Base-by-base conservation (phyloP, 2,888 invertebrate species). In the Pyralis farinalis region DNA sequence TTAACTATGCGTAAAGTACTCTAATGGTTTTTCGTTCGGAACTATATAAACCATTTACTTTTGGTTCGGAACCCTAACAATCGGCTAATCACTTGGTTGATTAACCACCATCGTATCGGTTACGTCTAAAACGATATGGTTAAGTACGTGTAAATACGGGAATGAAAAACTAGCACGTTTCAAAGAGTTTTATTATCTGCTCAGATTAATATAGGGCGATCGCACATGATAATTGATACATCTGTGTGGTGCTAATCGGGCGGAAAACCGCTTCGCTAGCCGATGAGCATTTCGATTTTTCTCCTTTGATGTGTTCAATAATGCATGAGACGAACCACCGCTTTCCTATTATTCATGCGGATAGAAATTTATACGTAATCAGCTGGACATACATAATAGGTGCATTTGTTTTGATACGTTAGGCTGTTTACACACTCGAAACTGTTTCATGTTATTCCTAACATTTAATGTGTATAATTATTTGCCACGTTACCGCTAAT, bases 231-330 rank as follows among this genome's bases (percentile, higher is more conserved):
- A 83, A 84, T 84, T 82, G 77, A 82, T 79, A 79, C 73, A 74
- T 71, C 72, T 72, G 64, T 61, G 71, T 70, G 73, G 49, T 52
- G 75, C 62, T 85, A 87, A 86, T 86, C 87, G 79, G 58, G 57
- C 58, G 87, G 85, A 85, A 87, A 87, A 80, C 75, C 79, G 64
- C 74, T 87, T 84, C 78, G 80, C 87, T 77, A 66, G 67, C 69
- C 83, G 77, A 46, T 86, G 86, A 72, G 77, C 86, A 86, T 82
- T 85, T 78, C 81, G 81, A 86, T 87, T 87, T 87, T 87, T 87
- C 87, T 87, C 84, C 86, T 87, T 87, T 87, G 87, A 87, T 86
- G 85, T 87, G 86, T 86, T 85, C 76, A 85, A 84, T 84, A 86
- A 83, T 84, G 80, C 84, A 84, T 84, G 81, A 69, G 73, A 70